A percentile compares a stretch with the other conserved stretches of the same genome.
Evolutionary conservation across 1,140 invertebrate genomes (phyloP).

Genomic region (Anoplolepis gracilipes): DNA sequence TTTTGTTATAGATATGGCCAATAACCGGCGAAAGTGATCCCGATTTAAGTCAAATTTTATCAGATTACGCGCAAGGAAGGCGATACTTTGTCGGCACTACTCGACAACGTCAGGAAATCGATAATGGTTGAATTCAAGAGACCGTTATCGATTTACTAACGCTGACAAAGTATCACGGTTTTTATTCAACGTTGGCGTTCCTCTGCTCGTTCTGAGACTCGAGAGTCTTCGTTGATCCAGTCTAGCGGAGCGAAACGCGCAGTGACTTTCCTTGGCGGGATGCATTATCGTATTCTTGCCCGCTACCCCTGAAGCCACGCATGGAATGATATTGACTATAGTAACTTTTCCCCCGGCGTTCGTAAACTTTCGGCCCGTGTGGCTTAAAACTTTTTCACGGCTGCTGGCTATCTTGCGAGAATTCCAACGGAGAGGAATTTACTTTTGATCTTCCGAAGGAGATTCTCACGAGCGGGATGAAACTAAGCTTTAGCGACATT

Average conservation of each 20-base stretch:
- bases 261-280: slow-evolving; percentile 31
- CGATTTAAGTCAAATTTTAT: slow-evolving; percentile 38
- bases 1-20: background rate
- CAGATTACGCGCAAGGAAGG: background rate
- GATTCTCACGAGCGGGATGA: slow-evolving; percentile 13
- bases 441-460: background rate
- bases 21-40: background rate
- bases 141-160: slow-evolving; percentile 36
- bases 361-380: slow-evolving; percentile 50
- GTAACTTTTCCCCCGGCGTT: slow-evolving; percentile 36
- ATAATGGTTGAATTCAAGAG: slow-evolving; percentile 33
- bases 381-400: slow-evolving; percentile 44
- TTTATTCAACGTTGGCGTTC: slow-evolving; percentile 21
- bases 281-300: slow-evolving; percentile 46
- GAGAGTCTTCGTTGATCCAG: slow-evolving; percentile 26
- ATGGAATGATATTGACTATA: slow-evolving; percentile 40
- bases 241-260: slow-evolving; percentile 9
- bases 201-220: slow-evolving; percentile 12
- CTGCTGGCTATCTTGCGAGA: slow-evolving; percentile 16
- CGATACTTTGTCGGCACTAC: slow-evolving; percentile 21
- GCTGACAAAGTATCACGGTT: slow-evolving; percentile 39
- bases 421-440: slow-evolving; percentile 24
- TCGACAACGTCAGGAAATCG: slow-evolving; percentile 2
- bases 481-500: background rate
- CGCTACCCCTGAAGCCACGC: slow-evolving; percentile 22